phyloP scores from a whole-genome alignment of 2,113 vertebrate species.

The Okapia johnstoni region DNA sequence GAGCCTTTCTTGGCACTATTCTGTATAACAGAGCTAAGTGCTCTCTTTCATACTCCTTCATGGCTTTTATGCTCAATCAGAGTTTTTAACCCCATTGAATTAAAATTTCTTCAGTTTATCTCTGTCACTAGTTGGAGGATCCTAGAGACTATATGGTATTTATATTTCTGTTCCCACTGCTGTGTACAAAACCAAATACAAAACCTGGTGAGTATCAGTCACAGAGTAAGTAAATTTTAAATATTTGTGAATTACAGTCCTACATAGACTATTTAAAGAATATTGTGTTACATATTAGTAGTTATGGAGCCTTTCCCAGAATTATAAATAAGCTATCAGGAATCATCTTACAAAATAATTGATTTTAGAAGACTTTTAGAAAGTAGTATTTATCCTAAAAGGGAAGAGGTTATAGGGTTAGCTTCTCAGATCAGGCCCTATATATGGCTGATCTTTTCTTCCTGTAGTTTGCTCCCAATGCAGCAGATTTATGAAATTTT shows the following conservation, averaged over 20 bases:
- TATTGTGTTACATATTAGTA: neutral
- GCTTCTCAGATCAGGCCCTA: neutral
- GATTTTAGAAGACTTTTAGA: conserved; percentile 40
- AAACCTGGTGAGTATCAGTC: conserved; percentile 7
- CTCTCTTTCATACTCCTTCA: neutral
- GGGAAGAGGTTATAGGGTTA: neutral
- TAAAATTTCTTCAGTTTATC: neutral
- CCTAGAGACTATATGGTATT: neutral
- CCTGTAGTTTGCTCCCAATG: neutral
- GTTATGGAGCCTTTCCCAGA: neutral
- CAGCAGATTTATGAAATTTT: neutral
- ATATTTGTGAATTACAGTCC: conserved; percentile 15
- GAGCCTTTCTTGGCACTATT: neutral
- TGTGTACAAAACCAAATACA: conserved; percentile 20
- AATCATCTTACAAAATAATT: conserved; percentile 8
- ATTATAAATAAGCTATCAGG: conserved; percentile 30
- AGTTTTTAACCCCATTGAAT: neutral
- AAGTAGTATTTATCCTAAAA: conserved; percentile 1
- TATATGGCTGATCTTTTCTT: neutral
- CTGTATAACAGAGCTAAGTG: neutral
- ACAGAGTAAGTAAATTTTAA: conserved; percentile 25
- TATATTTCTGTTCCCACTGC: neutral
- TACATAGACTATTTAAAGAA: neutral
- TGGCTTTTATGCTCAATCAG: neutral
- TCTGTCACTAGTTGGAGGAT: neutral